phyloP scores from a whole-genome alignment of 2,113 vertebrate genomes.

The Pelobates fuscus region DNA sequence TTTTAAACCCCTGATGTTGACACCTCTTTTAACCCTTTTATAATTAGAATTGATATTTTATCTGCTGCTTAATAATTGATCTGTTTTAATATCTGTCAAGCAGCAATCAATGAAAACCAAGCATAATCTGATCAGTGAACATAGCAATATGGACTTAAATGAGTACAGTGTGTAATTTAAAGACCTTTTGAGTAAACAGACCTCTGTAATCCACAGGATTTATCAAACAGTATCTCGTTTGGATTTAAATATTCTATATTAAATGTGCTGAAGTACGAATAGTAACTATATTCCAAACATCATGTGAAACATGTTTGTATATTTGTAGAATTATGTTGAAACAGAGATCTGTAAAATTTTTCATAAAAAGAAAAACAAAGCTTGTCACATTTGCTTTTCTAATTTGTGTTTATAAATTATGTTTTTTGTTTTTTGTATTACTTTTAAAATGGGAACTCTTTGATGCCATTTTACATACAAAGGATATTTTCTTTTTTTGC shows the following conservation, averaged over 20 bases:
- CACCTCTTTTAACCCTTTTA: neutral
- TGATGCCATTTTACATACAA: too few species aligned
- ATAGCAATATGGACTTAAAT: slow-evolving; percentile 4
- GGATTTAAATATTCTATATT: neutral
- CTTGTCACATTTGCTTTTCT: too few species aligned
- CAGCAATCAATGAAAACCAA: neutral
- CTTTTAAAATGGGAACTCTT: too few species aligned
- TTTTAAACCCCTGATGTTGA: neutral
- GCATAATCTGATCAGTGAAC: neutral
- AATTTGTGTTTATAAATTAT: too few species aligned
- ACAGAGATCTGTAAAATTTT: too few species aligned
- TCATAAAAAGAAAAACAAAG: too few species aligned
- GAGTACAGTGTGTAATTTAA: slow-evolving; percentile 10
- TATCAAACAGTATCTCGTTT: neutral
- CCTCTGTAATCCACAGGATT: neutral
- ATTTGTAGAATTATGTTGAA: too few species aligned
- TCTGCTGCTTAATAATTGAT: slow-evolving; percentile 9
- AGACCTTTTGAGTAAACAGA: slow-evolving; percentile 6
- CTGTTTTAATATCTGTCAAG: slow-evolving; percentile 7
- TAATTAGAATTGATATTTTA: neutral
- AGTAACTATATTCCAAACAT: neutral
- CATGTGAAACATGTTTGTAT: neutral
- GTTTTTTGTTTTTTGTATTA: too few species aligned
- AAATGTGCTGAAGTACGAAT: neutral
- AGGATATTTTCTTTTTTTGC: too few species aligned